phyloP scores from a whole-genome alignment of 2,797 vertebrate species.

The Tauraco hartlaubi region DNA sequence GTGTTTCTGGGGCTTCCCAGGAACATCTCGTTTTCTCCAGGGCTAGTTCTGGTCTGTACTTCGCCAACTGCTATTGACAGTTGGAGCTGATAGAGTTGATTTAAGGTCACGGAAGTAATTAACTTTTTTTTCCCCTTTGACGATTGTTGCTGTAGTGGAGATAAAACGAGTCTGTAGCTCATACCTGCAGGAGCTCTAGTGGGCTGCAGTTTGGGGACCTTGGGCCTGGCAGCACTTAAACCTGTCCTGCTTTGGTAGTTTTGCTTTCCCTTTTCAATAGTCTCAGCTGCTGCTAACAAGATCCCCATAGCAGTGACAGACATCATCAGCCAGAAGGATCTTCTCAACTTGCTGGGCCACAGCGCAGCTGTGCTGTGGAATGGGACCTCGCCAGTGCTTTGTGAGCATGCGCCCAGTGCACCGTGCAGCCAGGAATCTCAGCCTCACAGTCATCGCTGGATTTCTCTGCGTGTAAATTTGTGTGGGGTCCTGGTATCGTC shows the following conservation, averaged over 20 bases:
- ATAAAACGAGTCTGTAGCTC: neutral
- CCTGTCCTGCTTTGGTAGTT: neutral
- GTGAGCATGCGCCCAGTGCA: fast-evolving
- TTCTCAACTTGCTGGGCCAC: neutral
- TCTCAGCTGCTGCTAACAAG: neutral
- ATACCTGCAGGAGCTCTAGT: neutral
- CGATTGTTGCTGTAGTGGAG: neutral
- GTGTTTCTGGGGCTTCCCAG: conserved; percentile 28
- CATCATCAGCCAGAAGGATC: neutral
- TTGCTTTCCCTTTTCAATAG: neutral
- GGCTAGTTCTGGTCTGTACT: neutral
- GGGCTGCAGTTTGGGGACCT: neutral
- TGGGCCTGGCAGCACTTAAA: neutral
- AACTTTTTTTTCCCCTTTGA: neutral
- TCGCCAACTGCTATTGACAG: conserved; percentile 9
- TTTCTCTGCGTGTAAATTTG: neutral
- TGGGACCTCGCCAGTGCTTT: neutral
- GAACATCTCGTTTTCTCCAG: conserved; percentile 1
- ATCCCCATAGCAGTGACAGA: neutral
- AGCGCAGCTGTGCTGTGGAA: neutral
- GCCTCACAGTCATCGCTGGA: fast-evolving
- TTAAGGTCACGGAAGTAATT: conserved; percentile 44
- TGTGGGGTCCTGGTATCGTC: neutral
- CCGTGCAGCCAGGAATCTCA: neutral
- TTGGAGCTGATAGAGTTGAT: conserved; percentile 17